Conservation (phyloP, 1,140 invertebrate species). For the Sycobia sp. region DNA sequence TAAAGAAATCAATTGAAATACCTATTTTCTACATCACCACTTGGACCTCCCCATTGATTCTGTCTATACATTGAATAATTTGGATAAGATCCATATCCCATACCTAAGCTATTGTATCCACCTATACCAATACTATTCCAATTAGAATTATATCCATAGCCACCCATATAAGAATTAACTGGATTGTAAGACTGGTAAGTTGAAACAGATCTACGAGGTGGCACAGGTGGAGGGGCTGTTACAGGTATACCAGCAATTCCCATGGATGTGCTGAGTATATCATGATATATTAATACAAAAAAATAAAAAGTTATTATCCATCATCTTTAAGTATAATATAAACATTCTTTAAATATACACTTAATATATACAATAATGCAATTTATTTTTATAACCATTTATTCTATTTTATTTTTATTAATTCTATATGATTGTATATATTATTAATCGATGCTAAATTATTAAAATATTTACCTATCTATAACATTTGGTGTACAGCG, state of each 20-base stretch:
- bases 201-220: conserved; percentile 44
- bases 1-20: conserved; percentile 39
- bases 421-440: too few species aligned
- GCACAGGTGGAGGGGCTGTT: conserved; percentile 46
- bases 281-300: too few species aligned
- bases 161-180: conserved; percentile 44
- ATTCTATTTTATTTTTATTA: too few species aligned
- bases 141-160: conserved; percentile 42
- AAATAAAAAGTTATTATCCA: too few species aligned
- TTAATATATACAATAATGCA: too few species aligned
- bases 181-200: conserved; percentile 48
- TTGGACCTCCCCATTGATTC: conserved; percentile 55
- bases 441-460: conserved; percentile 1
- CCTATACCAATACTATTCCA: conserved; percentile 45
- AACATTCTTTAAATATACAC: too few species aligned
- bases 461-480: conserved; percentile 40
- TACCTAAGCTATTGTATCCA: conserved; percentile 42
- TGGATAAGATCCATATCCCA: conserved; percentile 46
- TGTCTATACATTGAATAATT: conserved; percentile 51
- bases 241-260: conserved; percentile 27
- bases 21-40: conserved; percentile 69
- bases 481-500: conserved; percentile 40
- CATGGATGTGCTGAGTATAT: conserved; percentile 35
- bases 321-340: too few species aligned
- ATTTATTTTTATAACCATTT: too few species aligned